A percentile compares a stretch with the other conserved stretches of the same genome.
Evolutionary conservation across 2,888 invertebrate genomes (phyloP).

Genomic region (Adela reaumurella): DNA sequence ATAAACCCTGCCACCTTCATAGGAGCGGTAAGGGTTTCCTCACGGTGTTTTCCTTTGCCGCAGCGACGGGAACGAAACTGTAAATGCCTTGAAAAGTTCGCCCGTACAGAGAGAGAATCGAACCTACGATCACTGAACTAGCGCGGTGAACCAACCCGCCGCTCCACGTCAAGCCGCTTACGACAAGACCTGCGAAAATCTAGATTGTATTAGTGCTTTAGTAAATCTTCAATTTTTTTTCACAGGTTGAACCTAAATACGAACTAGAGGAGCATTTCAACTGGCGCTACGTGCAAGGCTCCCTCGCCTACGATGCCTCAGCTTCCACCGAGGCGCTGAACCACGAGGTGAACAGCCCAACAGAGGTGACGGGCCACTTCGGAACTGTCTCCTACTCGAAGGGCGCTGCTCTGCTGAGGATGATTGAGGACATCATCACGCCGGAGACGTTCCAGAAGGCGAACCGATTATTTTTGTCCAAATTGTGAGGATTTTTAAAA

Average conservation of each 20-base stretch:
- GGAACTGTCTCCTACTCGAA: slow-evolving; percentile 68
- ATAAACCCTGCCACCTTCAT: too few species aligned
- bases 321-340: slow-evolving; percentile 52
- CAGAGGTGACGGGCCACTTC: slow-evolving; percentile 62
- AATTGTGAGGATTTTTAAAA: slow-evolving; percentile 37
- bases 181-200: too few species aligned
- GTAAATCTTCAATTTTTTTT: too few species aligned
- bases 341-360: slow-evolving; percentile 55
- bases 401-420: slow-evolving; percentile 47
- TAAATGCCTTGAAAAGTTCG: too few species aligned
- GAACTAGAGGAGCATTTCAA: slow-evolving; percentile 70
- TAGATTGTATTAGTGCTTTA: too few species aligned
- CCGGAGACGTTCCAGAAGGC: slow-evolving; percentile 28
- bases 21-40: too few species aligned
- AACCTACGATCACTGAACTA: too few species aligned
- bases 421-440: slow-evolving; percentile 36
- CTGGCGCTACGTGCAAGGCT: slow-evolving; percentile 63
- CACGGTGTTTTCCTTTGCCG: too few species aligned
- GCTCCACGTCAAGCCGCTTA: too few species aligned
- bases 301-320: slow-evolving; percentile 46
- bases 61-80: too few species aligned
- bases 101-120: too few species aligned
- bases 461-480: slow-evolving; percentile 30
- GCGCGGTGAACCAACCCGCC: too few species aligned
- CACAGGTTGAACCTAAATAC: slow-evolving; percentile 60